Percentiles rank a stretch among this genome's conserved stretches.
Conservation (phyloP, 92 coral and sea anemone genomes). For the Zoanthus solanderi region DNA sequence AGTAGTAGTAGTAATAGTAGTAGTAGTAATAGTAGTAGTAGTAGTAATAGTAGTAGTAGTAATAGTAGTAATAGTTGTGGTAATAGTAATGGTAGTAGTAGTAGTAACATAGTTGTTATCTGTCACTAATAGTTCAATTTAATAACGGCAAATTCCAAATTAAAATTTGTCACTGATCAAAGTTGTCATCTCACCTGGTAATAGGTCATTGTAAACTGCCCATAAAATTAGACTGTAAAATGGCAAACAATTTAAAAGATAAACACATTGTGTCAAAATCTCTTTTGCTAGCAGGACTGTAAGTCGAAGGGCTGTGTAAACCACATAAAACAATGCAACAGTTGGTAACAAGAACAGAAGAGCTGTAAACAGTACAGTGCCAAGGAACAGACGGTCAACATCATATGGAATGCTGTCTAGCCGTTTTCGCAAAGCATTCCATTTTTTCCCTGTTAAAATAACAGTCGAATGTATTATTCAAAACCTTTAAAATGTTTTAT, state of each 20-base stretch:
- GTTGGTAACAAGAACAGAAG: slow-evolving; percentile 93
- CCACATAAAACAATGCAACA: slow-evolving; percentile 83
- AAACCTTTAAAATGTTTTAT: too few relatives aligned
- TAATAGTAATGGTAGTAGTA: too few relatives aligned
- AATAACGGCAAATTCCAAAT: too few relatives aligned
- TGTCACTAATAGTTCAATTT: too few relatives aligned
- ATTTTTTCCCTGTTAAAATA: slow-evolving; percentile 78
- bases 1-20: too few relatives aligned
- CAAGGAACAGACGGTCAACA: slow-evolving; percentile 88
- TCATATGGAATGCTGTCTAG: slow-evolving; percentile 89
- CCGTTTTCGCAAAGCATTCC: slow-evolving; percentile 84
- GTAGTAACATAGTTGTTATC: too few relatives aligned
- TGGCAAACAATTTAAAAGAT: slow-evolving; percentile 75
- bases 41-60: too few relatives aligned
- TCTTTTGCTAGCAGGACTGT: slow-evolving; percentile 76
- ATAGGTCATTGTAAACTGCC: slow-evolving; percentile 63
- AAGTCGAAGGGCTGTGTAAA: slow-evolving; percentile 82
- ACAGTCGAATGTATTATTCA: not conserved
- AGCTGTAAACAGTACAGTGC: slow-evolving; percentile 89
- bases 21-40: too few relatives aligned
- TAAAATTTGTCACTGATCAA: too few relatives aligned
- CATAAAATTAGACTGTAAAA: slow-evolving; percentile 69
- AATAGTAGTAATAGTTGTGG: too few relatives aligned
- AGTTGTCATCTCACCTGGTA: slow-evolving; percentile 74
- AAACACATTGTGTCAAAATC: slow-evolving; percentile 51